Base-by-base conservation (phyloP, 2,113 vertebrate species). In the Bambusicola thoracicus region DNA sequence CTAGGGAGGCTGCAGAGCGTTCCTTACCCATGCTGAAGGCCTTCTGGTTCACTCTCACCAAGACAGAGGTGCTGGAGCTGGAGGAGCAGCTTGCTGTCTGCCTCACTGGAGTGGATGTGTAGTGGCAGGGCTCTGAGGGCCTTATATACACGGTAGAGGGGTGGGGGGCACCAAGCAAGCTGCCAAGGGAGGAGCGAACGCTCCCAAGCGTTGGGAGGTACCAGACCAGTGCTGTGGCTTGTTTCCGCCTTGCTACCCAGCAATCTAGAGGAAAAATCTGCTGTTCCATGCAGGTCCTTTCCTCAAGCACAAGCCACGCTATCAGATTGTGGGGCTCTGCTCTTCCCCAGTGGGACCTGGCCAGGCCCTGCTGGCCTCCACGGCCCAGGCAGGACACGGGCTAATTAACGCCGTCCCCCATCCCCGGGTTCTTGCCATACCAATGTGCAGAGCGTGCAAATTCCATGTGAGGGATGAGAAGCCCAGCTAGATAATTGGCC, bases 1-100 rank as follows among this genome's bases (percentile, higher is more conserved):
- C 16, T 16, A 4, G 8, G 58, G 63, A 59, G 32, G 66, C 59
- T 40, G 46, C 59, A 1, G 65, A 20, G 81, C 1, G 1, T 75
- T 87, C 68, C 90, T 93, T 62, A 94, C 93, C 93, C 93, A 94
- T 94, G 83, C 53, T 40, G 81, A 55, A 44, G 15, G 90, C 24
- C 30, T 2, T 3, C 10, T 19, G 84, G 30, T 2, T 83, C 44
- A 13, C 69, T 63, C 30, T 91, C 8, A 16, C 43, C 25, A 24
- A 21, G 82, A 69, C 69, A 29, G 40, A 10, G 55, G 62, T 63
- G 89, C 62, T 81, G 89, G 89, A 40, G 8, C 34, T 55, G 82
- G 36, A 81, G 83, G 27, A 69, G 89, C 82, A n/a, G 75, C 62
- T 86, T 18, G 55, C 38, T 36, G 62, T 22, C n/a, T 22, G 81